Evolutionary conservation across 2,113 vertebrate genomes (phyloP), one percentile per base, ranked within the genome.

Genomic region (Rissa tridactyla): DNA sequence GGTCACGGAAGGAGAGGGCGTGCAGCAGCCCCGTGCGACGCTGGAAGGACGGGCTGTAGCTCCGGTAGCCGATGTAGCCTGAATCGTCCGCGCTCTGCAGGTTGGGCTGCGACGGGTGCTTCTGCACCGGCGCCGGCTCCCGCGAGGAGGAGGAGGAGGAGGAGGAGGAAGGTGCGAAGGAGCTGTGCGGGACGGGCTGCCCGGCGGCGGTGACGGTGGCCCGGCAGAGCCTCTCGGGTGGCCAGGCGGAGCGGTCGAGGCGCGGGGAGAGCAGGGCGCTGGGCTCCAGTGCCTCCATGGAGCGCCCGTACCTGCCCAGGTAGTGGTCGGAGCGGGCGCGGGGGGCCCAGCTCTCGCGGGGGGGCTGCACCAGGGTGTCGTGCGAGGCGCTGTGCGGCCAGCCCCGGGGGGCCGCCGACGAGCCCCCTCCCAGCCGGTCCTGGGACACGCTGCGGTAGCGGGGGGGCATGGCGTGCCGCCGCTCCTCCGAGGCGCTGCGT

Each of bases 31-130:
- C 99, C 2, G 99, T 99, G 96, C 99, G 99, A 65, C 99, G 99
- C 97, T 99, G 99, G 94, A 99, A 99, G 18, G 99, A 99, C 0
- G 99, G 99, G 97, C 99, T 99, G 96, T 99, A 99, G 97, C 99
- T 99, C 62, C 99, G 98, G 98, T 99, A 99, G 25, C 99, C 99
- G 2, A 98, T 96, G 91, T 98, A 98, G 8, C 98, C 98, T 2
- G 98, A 98, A 40, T 99, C 99, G 0, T 99, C 99, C 61, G 97
- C 93, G 94, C 98, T 98, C 93, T 98, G 99, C 71, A 98, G 96
- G 80, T 97, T 97, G 69, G 97, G 85, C 7, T 97, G 82, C 15
- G 99, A 97, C 0, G 99, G 98, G 62, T 98, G 97, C 61, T 98
- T 98, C 76, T 98, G 94, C 76, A 97, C 98, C 0, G 96, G 85